A percentile compares a stretch with the other conserved stretches of the same genome.
Evolutionary conservation across 2,113 vertebrate genomes (phyloP).

Genomic region (Campylomormyrus tamandua): DNA sequence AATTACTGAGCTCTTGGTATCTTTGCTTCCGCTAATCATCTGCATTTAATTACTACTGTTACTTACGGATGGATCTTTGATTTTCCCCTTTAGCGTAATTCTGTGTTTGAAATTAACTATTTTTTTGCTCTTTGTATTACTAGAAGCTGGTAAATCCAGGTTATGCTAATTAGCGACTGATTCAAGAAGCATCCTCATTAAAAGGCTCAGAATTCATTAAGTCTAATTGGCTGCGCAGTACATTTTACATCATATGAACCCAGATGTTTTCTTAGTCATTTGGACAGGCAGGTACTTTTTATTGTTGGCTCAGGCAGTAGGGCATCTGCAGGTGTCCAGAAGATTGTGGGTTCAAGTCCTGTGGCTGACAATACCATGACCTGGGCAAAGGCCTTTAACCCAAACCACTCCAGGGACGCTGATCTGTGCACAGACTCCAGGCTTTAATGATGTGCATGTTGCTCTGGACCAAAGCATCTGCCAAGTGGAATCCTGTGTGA

Average conservation of each 20-base stretch:
- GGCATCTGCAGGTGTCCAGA: not conserved
- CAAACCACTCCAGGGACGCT: not conserved
- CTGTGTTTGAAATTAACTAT: not conserved
- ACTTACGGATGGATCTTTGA: not conserved
- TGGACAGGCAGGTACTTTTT: not conserved
- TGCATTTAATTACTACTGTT: not conserved
- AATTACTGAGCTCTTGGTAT: not conserved
- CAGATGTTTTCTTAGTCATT: not conserved
- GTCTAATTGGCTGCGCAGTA: not conserved
- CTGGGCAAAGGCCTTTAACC: not conserved
- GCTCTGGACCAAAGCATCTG: not conserved
- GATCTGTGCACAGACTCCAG: not conserved
- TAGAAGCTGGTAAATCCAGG: not conserved
- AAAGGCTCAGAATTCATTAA: not conserved
- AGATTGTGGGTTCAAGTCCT: not conserved
- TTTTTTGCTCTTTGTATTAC: not conserved
- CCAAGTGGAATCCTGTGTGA: not conserved
- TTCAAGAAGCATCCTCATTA: not conserved
- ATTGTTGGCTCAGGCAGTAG: not conserved
- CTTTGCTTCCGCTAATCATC: not conserved
- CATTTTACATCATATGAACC: not conserved
- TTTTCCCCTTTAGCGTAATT: not conserved
- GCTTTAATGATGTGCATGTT: not conserved
- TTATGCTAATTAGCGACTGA: not conserved
- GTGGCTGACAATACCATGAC: not conserved